Evolutionary conservation across 2,113 vertebrate species (phyloP).

Genomic region (Rousettus leschenaultii): DNA sequence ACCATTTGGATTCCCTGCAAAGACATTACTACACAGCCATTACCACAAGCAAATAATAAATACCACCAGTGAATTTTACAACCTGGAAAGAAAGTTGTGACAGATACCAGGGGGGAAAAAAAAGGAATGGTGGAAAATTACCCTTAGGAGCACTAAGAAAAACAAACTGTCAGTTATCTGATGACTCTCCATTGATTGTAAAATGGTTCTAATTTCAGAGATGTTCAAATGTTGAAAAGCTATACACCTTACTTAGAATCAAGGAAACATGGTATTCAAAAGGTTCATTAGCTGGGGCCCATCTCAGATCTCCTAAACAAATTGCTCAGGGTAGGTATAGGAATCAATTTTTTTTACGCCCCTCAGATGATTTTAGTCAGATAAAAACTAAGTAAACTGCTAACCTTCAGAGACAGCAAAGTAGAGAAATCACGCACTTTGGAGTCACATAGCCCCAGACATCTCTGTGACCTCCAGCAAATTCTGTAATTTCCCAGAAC

Average conservation of each 20-base stretch:
- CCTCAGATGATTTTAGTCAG: not conserved
- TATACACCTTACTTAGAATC: not conserved
- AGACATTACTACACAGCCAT: not conserved
- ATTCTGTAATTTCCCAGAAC: not conserved
- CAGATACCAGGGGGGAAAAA: not conserved
- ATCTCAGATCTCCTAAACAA: not conserved
- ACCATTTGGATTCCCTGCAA: not conserved
- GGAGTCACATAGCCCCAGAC: not conserved
- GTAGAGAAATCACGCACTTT: not conserved
- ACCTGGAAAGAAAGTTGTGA: not conserved
- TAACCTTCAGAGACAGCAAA: not conserved
- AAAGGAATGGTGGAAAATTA: not conserved
- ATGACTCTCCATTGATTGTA: not conserved
- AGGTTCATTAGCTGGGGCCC: not conserved
- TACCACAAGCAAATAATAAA: not conserved
- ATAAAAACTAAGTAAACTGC: not conserved
- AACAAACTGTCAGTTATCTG: not conserved
- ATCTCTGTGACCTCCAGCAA: not conserved
- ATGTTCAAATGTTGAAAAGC: slow-evolving; percentile 21
- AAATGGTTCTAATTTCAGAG: slow-evolving; percentile 13
- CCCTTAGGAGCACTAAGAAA: not conserved
- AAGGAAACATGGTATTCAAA: not conserved
- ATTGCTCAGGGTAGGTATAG: not conserved
- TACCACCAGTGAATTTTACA: not conserved
- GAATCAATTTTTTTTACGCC: not conserved